Conservation (phyloP, 2,113 vertebrate genomes). For the Vulpes vulpes region DNA sequence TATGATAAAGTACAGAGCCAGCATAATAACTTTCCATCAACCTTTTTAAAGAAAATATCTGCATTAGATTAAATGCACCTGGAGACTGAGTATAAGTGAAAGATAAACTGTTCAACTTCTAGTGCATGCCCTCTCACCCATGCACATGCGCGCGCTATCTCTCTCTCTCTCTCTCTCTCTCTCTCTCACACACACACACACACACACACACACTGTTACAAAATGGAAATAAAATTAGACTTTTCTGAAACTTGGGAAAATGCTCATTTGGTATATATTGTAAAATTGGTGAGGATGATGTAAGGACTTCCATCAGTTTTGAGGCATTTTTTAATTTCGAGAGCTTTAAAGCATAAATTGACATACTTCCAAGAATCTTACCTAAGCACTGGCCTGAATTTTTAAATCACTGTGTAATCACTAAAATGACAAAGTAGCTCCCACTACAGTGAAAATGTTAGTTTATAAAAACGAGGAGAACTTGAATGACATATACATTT, state of each 20-base stretch:
- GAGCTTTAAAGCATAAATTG: background rate
- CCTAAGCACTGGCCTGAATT: background rate
- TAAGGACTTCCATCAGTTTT: background rate
- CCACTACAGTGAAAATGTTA: background rate
- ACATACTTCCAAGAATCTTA: background rate
- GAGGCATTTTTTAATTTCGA: conserved; percentile 54
- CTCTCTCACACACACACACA: background rate
- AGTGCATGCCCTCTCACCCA: background rate
- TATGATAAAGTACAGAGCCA: conserved; percentile 99
- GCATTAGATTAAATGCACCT: conserved; percentile 2
- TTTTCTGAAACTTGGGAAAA: conserved; percentile 39
- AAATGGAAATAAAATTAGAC: conserved; percentile 40
- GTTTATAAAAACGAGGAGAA: conserved; percentile 15
- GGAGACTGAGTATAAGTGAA: background rate
- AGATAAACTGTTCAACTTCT: conserved; percentile 1
- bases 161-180: no score
- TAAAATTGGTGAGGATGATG: conserved; percentile 9
- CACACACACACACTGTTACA: background rate
- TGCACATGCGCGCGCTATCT: no score
- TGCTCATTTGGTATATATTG: background rate
- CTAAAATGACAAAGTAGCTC: conserved; percentile 3
- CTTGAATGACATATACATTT: background rate
- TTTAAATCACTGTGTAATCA: conserved; percentile 29
- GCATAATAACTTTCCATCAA: conserved; percentile 98
- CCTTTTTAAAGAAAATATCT: conserved; percentile 88